Base-by-base conservation (phyloP, 1,140 invertebrate genomes). In the Cydia pomonella region DNA sequence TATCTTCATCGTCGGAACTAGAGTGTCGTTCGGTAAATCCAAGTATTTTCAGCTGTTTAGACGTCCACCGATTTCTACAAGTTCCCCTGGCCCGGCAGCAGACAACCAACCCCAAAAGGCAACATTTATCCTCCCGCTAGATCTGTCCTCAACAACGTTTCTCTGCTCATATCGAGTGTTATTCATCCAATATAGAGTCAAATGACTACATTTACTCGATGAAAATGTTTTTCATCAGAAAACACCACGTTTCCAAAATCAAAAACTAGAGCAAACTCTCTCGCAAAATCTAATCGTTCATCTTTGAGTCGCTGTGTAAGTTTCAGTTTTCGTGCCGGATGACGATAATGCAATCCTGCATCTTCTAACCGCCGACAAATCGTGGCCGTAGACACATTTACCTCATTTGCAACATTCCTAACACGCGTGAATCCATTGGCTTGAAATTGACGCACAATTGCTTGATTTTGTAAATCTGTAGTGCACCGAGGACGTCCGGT, bases 351-450 rank as follows among this genome's bases (percentile, higher is more conserved):
- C 3, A 2, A 18, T 50, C 47, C 47, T 50, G 47, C 47, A 13
- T 50, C 47, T 50, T 50, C 9, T 9, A 50, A 50, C 47, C 47
- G 47, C 47, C 47, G 47, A 50, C 47, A 9, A 50, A 50, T 50
- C 47, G 47, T 50, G n/a, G 47, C 2, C 12, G 47, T 16, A 3
- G 47, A 50, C 47, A 50, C 47, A 18, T 50, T 50, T 50, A 5
- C 47, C 47, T 50, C 47, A 50, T 5, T 50, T 50, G n/a, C n/a
- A 50, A 50, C 47, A 50, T 50, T 50, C 2, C 47, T 50, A 50
- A 50, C 47, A 50, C 47, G 47, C 47, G n/a, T 16, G 47, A 50
- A 50, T 50, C 47, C n/a, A 50, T 50, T 50, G 47, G 47, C 47
- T 50, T 50, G 2, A 50, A 50, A 50, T 50, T 50, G 47, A 50